Conservation (phyloP, 2,113 vertebrate species). For the Macrotus californicus region DNA sequence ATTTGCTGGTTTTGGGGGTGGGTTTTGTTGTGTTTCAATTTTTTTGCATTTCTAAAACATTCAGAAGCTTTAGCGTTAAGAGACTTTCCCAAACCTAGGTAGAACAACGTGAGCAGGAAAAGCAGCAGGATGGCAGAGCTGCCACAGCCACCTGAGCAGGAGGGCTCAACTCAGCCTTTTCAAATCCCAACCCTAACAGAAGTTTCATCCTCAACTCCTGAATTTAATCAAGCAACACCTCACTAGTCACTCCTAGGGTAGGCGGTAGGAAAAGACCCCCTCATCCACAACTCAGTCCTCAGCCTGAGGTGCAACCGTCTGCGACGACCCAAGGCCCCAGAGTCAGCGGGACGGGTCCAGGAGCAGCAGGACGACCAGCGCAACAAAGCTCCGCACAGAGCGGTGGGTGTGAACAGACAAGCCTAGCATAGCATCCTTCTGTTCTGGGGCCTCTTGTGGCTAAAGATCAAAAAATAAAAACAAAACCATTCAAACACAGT, state of each 20-base stretch:
- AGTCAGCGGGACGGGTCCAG: background rate
- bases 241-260: background rate
- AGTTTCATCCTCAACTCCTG: background rate
- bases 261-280: background rate
- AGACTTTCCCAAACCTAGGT: background rate
- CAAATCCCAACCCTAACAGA: background rate
- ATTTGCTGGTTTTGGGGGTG: background rate
- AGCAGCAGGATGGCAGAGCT: background rate
- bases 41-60: background rate
- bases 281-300: background rate
- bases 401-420: background rate
- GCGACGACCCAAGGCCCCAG: background rate
- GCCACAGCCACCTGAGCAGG: background rate
- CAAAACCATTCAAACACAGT: background rate
- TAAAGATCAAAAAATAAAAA: background rate
- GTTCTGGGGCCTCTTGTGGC: background rate
- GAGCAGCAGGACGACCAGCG: background rate
- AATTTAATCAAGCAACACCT: slow-evolving; percentile 20
- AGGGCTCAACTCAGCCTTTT: background rate
- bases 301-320: background rate
- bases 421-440: background rate
- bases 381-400: background rate
- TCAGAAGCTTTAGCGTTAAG: background rate
- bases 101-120: background rate
- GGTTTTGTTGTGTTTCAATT: background rate